Conservation (phyloP, 2,113 vertebrate genomes). For the Cyanistes caeruleus region DNA sequence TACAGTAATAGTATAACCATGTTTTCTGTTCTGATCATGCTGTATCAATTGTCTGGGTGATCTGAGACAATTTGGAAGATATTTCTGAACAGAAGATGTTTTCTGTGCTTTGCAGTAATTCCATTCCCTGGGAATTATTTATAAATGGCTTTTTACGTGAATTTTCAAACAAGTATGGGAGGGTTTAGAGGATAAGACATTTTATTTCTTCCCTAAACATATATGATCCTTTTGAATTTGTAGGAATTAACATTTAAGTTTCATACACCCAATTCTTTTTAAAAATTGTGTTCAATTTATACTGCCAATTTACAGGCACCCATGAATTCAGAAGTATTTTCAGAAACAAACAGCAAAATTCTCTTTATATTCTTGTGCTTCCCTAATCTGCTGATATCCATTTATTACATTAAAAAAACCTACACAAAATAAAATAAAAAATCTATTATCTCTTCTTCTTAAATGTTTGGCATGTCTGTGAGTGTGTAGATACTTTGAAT, state of each 20-base stretch:
- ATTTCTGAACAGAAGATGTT: not conserved
- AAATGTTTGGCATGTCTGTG: not conserved
- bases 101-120: not conserved
- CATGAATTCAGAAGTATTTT: not conserved
- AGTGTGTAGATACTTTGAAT: not conserved
- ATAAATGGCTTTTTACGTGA: not conserved
- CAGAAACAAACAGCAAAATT: not conserved
- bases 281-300: fast-evolving
- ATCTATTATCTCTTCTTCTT: not conserved
- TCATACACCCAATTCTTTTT: not conserved
- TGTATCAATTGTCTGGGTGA: not conserved
- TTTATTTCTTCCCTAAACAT: not conserved
- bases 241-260: not conserved
- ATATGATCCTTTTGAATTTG: not conserved
- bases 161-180: not conserved
- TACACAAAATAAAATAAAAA: not conserved
- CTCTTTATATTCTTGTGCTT: not conserved
- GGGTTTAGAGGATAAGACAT: not conserved
- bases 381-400: not conserved
- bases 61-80: not conserved
- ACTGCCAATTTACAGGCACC: not conserved
- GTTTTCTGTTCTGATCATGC: not conserved
- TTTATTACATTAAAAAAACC: not conserved
- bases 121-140: not conserved
- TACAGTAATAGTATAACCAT: not conserved